Evolutionary conservation across 2,888 invertebrate genomes (phyloP).

Genomic region (Liodrosophila aerea): DNA sequence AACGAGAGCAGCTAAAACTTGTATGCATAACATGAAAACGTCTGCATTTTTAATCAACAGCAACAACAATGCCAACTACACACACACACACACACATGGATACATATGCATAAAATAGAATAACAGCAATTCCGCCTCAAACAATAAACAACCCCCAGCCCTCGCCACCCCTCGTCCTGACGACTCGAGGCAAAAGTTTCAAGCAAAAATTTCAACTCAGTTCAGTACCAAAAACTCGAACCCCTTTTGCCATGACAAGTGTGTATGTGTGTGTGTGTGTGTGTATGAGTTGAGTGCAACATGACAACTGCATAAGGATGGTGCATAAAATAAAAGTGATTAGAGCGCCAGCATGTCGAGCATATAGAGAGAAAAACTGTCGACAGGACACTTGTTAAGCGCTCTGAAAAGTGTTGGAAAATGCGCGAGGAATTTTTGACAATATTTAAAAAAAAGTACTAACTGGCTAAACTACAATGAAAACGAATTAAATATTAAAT

Average conservation of each 20-base stretch:
- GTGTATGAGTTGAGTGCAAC: constrained; percentile 28
- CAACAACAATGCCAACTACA: constrained; percentile 53
- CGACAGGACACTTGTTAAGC: too few species aligned
- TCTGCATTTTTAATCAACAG: constrained; percentile 70
- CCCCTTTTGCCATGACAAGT: constrained; percentile 47
- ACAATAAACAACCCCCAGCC: constrained; percentile 59
- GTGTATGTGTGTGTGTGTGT: constrained; percentile 26
- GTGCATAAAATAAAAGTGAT: constrained; percentile 5
- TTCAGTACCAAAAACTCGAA: constrained; percentile 39
- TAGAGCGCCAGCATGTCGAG: background rate
- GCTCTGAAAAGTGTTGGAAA: too few species aligned
- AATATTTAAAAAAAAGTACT: background rate
- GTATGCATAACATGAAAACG: constrained; percentile 53
- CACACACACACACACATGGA: constrained; percentile 20
- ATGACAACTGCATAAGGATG: constrained; percentile 28
- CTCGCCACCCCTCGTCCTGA: constrained; percentile 29
- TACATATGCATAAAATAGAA: background rate
- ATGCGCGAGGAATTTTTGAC: background rate
- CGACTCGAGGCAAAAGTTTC: constrained; percentile 7
- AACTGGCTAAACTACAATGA: background rate
- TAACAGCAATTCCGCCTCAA: constrained; percentile 14
- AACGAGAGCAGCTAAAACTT: constrained; percentile 33
- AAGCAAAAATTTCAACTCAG: constrained; percentile 27
- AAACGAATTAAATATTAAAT: background rate
- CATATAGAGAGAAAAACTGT: background rate